Base-by-base conservation (phyloP, 2,888 invertebrate species). In the Plusia festucae region DNA sequence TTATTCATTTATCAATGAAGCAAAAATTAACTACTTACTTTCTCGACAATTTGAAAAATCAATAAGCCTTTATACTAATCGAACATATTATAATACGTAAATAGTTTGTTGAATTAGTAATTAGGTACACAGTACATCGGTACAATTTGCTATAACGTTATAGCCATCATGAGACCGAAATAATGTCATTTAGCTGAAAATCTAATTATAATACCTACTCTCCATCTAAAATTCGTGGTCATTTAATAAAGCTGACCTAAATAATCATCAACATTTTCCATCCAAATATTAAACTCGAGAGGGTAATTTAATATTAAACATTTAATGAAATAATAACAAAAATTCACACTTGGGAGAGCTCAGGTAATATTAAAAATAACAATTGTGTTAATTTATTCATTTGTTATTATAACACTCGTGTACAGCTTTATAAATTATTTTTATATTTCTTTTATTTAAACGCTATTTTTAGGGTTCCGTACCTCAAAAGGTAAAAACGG, bases 251-350 rank as follows among this genome's bases (percentile, higher is more conserved):
- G 8, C 27, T 59, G 22, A 46, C 58, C 55, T 63, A 57, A 72
- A 69, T 65, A 76, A 76, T 61, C 44, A 73, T 62, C 55, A 64
- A 54, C 46, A 60, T 73, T 61, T 73, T 53, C n/a, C 55, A 59
- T 65, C n/a, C 46, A 27, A 34, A 7, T 65, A 67, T 71, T n/a
- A n/a, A n/a, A 24, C 77, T 63, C 70, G 13, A 52, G 54, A 58
- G 67, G 13, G 57, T 60, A 62, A 20, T 76, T 73, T 55, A 51
- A 49, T 66, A 65, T 67, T 60, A 64, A 51, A 64, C 9, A 34
- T 46, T 59, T 63, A 59, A 65, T 68, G 1, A 71, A 63, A 63
- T 62, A 61, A 70, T 65, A 76, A 61, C 60, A 65, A 53, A 40
- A 46, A 34, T 46, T 52, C 46, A 54, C 24, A 34, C 22, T 60